Base-by-base conservation (phyloP, 2,797 vertebrate genomes). In the Pangasius mekongensis region DNA sequence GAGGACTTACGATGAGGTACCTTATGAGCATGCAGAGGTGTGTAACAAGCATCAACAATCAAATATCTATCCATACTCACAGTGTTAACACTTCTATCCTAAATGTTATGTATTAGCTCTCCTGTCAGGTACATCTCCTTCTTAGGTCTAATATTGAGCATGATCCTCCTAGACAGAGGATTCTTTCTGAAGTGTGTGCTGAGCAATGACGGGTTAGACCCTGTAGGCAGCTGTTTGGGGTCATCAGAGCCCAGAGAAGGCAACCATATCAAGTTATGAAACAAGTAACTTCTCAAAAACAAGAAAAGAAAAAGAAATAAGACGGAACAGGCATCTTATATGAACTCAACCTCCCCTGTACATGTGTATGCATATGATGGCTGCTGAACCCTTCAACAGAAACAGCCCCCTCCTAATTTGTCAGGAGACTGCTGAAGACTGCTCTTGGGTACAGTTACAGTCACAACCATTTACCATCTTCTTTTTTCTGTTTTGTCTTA, bases 1-100 rank as follows among this genome's bases (percentile, higher is more conserved):
- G 60, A 96, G 94, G 0, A 97, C 97, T 24, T 99, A 99, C 0
- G 98, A 99, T n/a, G 98, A 99, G 0, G 98, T 99, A 43, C 96
- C 98, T 73, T 98, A 97, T 0, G 99, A 99, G 94, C 97, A 97
- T 91, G 92, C 64, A 18, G 66, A 90, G 90, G 91, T 92, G 43
- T 86, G 88, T 76, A 77, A 36, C n/a, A 18, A 33, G 66, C 36
- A 82, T 83, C 16, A 60, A 47, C n/a, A 78, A 20, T 22, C 56
- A 83, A 52, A 18, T 49, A 36, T 49, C 10, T 47, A 43, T 73
- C 8, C 11, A 60, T 43, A 52, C 1, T 78, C 49, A 43, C 24
- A 36, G n/a, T 33, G 33, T 33, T 85, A 14, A 58, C 2, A 20
- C 52, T 60, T 58, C 6, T 22, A 30, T n/a, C 33, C 47, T 22